Evolutionary conservation across 2,888 invertebrate genomes (phyloP).

Genomic region (Tridacna crocea): DNA sequence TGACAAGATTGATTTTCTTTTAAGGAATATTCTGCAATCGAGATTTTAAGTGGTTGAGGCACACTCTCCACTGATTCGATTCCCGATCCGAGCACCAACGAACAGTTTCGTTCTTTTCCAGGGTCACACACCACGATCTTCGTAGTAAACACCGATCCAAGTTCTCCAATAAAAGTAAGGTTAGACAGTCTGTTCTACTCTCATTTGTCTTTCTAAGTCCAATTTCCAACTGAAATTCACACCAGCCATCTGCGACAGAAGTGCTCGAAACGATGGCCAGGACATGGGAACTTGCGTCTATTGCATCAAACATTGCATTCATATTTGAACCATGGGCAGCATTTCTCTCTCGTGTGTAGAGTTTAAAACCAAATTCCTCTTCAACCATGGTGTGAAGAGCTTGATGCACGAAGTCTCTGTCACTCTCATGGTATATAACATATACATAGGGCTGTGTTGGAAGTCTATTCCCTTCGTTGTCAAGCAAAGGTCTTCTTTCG

Average conservation of each 20-base stretch:
- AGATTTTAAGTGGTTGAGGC: neutral
- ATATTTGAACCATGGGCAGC: slow-evolving; percentile 11
- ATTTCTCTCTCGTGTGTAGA: slow-evolving; percentile 26
- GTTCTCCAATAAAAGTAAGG: neutral
- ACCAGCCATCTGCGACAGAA: too few species aligned
- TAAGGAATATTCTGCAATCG: neutral
- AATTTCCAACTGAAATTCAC: slow-evolving; percentile 3
- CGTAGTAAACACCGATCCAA: neutral
- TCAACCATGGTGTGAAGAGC: slow-evolving; percentile 8
- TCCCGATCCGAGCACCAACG: neutral
- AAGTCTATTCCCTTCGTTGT: neutral
- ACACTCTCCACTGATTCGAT: neutral
- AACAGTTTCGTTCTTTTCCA: neutral
- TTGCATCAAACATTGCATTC: slow-evolving; percentile 32
- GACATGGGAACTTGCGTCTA: slow-evolving; percentile 18
- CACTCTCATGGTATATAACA: slow-evolving; percentile 33
- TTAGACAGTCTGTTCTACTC: neutral
- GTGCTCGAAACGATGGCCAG: slow-evolving; percentile 28
- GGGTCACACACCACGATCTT: slow-evolving; percentile 7
- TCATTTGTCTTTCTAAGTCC: neutral
- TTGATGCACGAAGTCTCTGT: slow-evolving; percentile 14
- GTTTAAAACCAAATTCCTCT: slow-evolving; percentile 7
- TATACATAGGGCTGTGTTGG: slow-evolving; percentile 1
- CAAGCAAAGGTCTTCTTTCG: neutral
- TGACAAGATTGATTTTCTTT: too few species aligned